Base-by-base conservation (phyloP, 1,140 invertebrate species). In the Philopotamus ludificatus region DNA sequence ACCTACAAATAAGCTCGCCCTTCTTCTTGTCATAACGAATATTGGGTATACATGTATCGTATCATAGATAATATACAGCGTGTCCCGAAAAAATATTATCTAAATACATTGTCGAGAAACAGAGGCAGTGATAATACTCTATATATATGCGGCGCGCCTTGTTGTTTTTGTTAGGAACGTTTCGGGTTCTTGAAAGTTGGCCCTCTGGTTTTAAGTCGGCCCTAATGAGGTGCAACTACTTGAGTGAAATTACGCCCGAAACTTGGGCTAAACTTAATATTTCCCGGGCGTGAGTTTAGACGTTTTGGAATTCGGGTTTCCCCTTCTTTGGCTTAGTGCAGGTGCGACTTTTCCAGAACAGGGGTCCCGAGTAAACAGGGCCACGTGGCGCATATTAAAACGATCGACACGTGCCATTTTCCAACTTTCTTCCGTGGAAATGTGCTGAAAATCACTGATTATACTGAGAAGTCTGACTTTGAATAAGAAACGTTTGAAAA, bases 231-330 rank as follows among this genome's bases (percentile, higher is more conserved):
- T 12, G 12, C 4, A 47, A 20, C 44, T 47, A 15, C 44, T 47
- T 47, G 18, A 47, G 44, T 47, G 44, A 47, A 47, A 15, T 15
- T 47, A 47, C 44, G 44, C 44, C 10, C 10, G 10, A 47, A 47
- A 16, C 18, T 47, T 47, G 44, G 4, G n/a, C 44, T 7, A 8
- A 16, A 47, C 10, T 47, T 47, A 47, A 47, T 47, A 47, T 47
- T 16, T 7, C 44, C 44, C 18, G 10, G 44, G 44, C 44, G 44
- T n/a, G n/a, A n/a, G n/a, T n/a, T n/a, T n/a, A n/a, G 4, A 47
- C 44, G 18, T 20, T 20, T 12, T 20, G n/a, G n/a, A 8, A 39
- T 16, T 15, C 44, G 18, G 10, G 18, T 16, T 7, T 7, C 10
- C 44, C 10, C 10, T n/a, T n/a, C 10, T 15, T 47, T 16, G 10